A percentile compares a stretch with the other conserved stretches of the same genome.
These are phyloP conservation scores for Diaphora mendica DNA, from an alignment of 2,888 invertebrate species.

Conservation along the genomic window DNA sequence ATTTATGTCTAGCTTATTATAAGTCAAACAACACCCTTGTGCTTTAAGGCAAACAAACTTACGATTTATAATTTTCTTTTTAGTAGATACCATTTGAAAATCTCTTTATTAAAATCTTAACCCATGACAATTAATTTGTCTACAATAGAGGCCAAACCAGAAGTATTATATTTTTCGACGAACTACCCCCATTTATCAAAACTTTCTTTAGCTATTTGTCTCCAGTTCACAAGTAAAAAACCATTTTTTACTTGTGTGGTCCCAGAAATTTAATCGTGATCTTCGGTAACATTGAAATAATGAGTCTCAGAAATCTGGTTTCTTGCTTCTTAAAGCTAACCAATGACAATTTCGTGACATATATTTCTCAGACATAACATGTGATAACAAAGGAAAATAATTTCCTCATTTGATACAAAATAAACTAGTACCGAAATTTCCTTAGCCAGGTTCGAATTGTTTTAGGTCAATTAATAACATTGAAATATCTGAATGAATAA, in stretches of 20 bases:
- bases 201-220: neutral
- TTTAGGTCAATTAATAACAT: neutral
- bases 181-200: neutral
- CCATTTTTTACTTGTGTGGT: neutral
- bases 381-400: neutral
- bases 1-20: slow-evolving; percentile 23
- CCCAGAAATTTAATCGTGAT: neutral
- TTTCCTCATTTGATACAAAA: neutral
- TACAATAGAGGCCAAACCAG: neutral
- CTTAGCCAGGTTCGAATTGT: neutral
- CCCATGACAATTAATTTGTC: neutral
- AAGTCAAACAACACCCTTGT: slow-evolving; percentile 37
- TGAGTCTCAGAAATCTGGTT: neutral
- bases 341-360: too few relatives aligned
- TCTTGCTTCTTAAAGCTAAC: neutral
- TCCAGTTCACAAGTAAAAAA: neutral
- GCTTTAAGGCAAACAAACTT: slow-evolving; percentile 27
- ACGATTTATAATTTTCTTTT: slow-evolving; percentile 21
- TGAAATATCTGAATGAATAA: neutral
- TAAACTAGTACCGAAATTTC: neutral
- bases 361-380: neutral
- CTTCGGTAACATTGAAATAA: neutral
- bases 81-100: neutral
- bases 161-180: neutral
- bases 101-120: neutral